A percentile compares a stretch with the other conserved stretches of the same genome.
phyloP scores from a whole-genome alignment of 1,140 invertebrate species.

The Ceratosolen solmsi region DNA sequence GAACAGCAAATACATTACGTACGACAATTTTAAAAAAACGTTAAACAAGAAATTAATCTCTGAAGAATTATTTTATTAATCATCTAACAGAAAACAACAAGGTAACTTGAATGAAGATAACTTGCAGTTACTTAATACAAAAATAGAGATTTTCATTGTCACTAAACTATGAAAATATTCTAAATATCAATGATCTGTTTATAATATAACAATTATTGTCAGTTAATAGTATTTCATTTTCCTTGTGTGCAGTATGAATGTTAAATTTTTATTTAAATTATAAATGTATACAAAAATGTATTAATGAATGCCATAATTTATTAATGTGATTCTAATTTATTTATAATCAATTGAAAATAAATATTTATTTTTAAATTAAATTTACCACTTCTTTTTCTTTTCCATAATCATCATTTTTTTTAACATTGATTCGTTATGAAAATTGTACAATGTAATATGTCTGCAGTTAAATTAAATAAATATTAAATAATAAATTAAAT shows the following conservation, averaged over 20 bases:
- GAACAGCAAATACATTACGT: no score
- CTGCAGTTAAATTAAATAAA: no score
- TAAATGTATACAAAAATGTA: not conserved
- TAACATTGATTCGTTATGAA: no score
- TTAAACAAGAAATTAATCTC: no score
- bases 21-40: no score
- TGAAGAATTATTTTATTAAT: no score
- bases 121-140: no score
- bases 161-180: not conserved
- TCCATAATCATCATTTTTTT: no score
- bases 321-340: slow-evolving; percentile 9
- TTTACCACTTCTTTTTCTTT: not conserved
- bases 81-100: no score
- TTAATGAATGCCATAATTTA: slow-evolving; percentile 11
- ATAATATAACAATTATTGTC: not conserved
- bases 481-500: no score
- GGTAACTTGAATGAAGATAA: no score
- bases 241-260: not conserved
- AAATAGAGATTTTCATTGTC: not conserved
- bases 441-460: no score
- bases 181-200: not conserved
- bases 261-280: not conserved
- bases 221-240: not conserved
- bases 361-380: slow-evolving; percentile 5
- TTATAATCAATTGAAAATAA: slow-evolving; percentile 17